Evolutionary conservation across 2,113 vertebrate genomes (phyloP), one percentile per base, ranked within the genome.

Genomic region (Scomber japonicus): DNA sequence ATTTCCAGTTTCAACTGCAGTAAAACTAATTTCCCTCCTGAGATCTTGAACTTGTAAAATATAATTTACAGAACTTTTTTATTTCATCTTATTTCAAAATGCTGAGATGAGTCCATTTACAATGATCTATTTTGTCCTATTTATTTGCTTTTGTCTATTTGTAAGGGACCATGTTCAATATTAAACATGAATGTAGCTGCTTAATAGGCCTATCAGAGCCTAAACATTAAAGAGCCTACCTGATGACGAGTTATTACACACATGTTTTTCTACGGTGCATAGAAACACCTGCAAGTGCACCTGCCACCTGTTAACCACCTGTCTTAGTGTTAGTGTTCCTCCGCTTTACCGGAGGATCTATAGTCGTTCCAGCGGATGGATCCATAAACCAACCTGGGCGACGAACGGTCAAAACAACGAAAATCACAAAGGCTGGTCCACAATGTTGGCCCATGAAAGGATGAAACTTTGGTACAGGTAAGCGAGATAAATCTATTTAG

Each of bases 371-470:
- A 57, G 93, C 93, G 92, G 92, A 94, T 61, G 81, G 72, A 94
- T 93, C 44, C 51, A 13, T 62, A 57, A 14, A 86, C 69, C 60
- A 48, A 83, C 79, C 80, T 77, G 77, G 53, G 27, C 81, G 77
- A 84, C 62, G 74, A 54, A 44, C n/a, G 44, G 54, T 27, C 12
- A 76, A 77, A 85, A 70, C 82, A 74, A 21, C 53, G 50, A 81
- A 55, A 76, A 86, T 49, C 60, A 19, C 73, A 31, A 35, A 55
- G 15, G 19, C 50, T 68, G 82, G 31, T 83, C 71, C 63, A 90
- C 78, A 79, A 94, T 94, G 93, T 89, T 86, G 86, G 74, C 45
- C 48, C 78, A 53, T 71, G 71, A 83, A 81, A 65, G 81, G 80
- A 72, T 66, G 24, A 44, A 44, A 84, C 75, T 75, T 86, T 63